phyloP scores from a whole-genome alignment of 1,140 invertebrate genomes.

The Triops cancriformis region DNA sequence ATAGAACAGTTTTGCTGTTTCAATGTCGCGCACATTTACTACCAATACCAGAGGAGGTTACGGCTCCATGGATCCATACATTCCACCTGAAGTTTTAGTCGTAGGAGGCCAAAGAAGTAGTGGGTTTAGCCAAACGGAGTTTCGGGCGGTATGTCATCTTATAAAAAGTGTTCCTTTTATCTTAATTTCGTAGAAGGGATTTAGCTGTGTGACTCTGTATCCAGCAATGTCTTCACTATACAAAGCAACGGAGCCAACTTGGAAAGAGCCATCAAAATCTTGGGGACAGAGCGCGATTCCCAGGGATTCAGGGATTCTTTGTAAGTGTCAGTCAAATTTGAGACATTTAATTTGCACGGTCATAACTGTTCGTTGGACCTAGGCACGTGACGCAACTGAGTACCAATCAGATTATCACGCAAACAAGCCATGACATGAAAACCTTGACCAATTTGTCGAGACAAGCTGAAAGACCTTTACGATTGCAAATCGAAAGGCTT shows the following conservation, averaged over 20 bases:
- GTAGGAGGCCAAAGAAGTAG: constrained; percentile 7
- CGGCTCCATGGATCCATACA: constrained; percentile 19
- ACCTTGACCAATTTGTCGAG: constrained; percentile 55
- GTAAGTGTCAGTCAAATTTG: constrained; percentile 41
- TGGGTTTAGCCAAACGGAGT: neutral
- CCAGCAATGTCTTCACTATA: constrained; percentile 66
- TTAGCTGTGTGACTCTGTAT: constrained; percentile 46
- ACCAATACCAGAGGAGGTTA: constrained; percentile 18
- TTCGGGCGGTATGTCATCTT: neutral
- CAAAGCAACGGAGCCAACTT: constrained; percentile 58
- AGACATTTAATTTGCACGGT: constrained; percentile 26
- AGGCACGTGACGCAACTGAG: constrained; percentile 69
- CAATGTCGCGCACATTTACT: constrained; percentile 28
- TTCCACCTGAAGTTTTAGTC: neutral
- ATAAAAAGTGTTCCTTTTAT: neutral
- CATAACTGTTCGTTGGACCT: constrained; percentile 35
- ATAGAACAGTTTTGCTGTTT: constrained; percentile 24
- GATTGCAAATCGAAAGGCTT: constrained; percentile 70
- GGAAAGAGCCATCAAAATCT: constrained; percentile 61
- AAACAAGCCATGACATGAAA: constrained; percentile 61
- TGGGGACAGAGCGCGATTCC: constrained; percentile 67
- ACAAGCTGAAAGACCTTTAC: constrained; percentile 63
- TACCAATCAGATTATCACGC: constrained; percentile 63
- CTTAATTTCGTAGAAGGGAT: constrained; percentile 16
- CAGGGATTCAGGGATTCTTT: constrained; percentile 53